These are phyloP conservation scores for Eutrigla gurnardus DNA, from an alignment of 2,797 vertebrate species.

Conservation along the genomic window DNA sequence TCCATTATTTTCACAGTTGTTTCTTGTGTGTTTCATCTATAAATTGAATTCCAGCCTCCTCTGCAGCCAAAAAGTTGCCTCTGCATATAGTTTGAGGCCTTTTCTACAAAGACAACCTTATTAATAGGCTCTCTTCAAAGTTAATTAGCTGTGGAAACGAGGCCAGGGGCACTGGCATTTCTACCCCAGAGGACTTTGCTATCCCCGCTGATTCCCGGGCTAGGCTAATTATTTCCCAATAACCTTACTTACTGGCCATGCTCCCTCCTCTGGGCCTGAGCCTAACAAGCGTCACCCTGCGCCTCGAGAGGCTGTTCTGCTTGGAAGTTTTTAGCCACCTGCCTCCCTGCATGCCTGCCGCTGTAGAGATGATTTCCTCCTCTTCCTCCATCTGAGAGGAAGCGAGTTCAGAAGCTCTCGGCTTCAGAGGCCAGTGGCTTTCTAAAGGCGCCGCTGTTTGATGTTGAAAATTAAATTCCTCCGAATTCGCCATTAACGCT, in stretches of 20 bases:
- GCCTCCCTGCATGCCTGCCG: conserved; percentile 64
- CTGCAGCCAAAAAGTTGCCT: conserved; percentile 64
- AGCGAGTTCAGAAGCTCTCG: conserved; percentile 78
- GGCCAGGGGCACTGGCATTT: conserved; percentile 78
- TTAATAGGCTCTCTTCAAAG: conserved; percentile 82
- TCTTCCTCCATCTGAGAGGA: conserved; percentile 77
- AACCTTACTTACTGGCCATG: conserved; percentile 84
- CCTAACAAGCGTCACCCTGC: conserved; percentile 79
- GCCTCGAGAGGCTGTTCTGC: conserved; percentile 80
- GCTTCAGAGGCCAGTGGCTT: conserved; percentile 76
- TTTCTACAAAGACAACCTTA: conserved; percentile 75
- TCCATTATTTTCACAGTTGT: conserved; percentile 40
- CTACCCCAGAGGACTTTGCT: conserved; percentile 80
- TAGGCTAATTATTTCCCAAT: conserved; percentile 85
- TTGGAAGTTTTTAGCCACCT: conserved; percentile 78
- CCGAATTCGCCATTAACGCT: conserved; percentile 87
- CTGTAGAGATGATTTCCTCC: conserved; percentile 81
- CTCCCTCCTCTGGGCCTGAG: conserved; percentile 80
- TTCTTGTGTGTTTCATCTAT: conserved; percentile 41
- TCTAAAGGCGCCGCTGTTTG: conserved; percentile 81
- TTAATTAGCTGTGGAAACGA: conserved; percentile 85
- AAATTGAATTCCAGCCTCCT: conserved; percentile 61
- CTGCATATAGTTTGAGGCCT: conserved; percentile 66
- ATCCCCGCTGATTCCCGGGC: conserved; percentile 82
- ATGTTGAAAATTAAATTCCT: conserved; percentile 87